Evolutionary conservation across 2,113 vertebrate genomes (phyloP), one percentile per base, ranked within the genome.

Genomic region (Entomyzon cyanotis): DNA sequence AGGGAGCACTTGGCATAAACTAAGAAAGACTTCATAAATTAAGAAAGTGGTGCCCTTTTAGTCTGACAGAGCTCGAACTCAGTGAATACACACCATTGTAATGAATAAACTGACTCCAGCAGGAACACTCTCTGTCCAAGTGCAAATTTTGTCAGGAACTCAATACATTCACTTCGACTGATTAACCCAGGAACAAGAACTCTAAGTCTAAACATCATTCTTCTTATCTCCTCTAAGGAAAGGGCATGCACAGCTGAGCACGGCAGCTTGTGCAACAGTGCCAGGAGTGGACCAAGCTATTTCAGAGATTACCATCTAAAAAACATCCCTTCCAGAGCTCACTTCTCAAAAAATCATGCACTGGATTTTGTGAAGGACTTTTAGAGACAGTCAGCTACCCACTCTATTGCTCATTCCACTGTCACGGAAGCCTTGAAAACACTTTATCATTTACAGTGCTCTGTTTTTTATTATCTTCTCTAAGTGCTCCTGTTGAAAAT

Each of bases 141-240:
- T 77, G 17, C 37, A 87, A 47, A 53, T 88, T 86, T 91, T 95
- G 23, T n/a, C 74, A 88, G 78, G 47, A 85, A 87, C 33, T 11
- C 39, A 53, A 30, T 11, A 13, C 28, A 23, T 37, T 81, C 39
- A 23, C 18, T 88, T 87, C 31, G 7, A 64, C 74, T 84, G 79
- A 69, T 88, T 88, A 90, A 83, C 59, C 52, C 23, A 71, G 84
- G 91, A 95, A 88, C 55, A 86, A 81, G 83, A 74, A 68, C 41
- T 77, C 41, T 52, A 86, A 91, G 85, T 71, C 56, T 35, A 86
- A 86, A 64, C 10, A 71, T 83, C 53, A 70, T 46, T 73, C 24
- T 23, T 68, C 56, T 78, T 78, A 53, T 90, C 67, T 81, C 41
- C 35, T 91, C 35, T 30, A 93, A 84, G 41, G 10, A 77, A 74